phyloP scores from a whole-genome alignment of 1,140 invertebrate species.

The Pristionchus pacificus region DNA sequence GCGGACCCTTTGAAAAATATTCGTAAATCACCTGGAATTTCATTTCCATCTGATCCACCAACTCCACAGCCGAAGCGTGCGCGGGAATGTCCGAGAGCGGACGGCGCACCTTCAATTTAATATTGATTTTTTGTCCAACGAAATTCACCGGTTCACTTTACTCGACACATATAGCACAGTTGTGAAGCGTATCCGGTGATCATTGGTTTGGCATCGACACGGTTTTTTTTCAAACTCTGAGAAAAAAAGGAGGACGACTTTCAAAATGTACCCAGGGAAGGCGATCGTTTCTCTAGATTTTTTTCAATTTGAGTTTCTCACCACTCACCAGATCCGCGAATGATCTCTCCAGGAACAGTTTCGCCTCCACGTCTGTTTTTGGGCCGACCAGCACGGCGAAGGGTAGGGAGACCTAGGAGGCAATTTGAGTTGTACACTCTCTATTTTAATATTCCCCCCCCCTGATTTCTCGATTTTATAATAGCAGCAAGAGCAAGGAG shows the following conservation, averaged over 20 bases:
- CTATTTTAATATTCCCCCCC: no score
- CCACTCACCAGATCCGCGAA: slow-evolving; percentile 50
- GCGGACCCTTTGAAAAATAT: no score
- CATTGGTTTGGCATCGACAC: no score
- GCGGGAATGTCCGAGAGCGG: slow-evolving; percentile 50
- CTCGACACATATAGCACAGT: no score
- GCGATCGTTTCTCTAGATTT: not conserved
- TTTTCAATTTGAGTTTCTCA: no score
- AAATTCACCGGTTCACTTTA: no score
- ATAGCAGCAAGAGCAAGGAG: no score
- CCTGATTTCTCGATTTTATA: no score
- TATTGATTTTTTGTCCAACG: slow-evolving; percentile 13
- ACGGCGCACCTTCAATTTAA: slow-evolving; percentile 33
- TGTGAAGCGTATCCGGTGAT: no score
- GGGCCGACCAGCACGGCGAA: slow-evolving; percentile 56
- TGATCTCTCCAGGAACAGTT: slow-evolving; percentile 54
- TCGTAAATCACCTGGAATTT: slow-evolving; percentile 57
- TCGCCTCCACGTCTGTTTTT: slow-evolving; percentile 56
- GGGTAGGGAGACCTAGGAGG: slow-evolving; percentile 46
- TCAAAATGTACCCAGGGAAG: slow-evolving; percentile 3
- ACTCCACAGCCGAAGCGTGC: slow-evolving; percentile 44
- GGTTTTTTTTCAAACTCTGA: no score
- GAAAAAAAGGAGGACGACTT: slow-evolving; percentile 11
- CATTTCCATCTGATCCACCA: slow-evolving; percentile 55
- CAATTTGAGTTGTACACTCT: not conserved